Evolutionary conservation across 2,797 vertebrate genomes (phyloP), one percentile per base, ranked within the genome.

Genomic region (Lutra lutra): DNA sequence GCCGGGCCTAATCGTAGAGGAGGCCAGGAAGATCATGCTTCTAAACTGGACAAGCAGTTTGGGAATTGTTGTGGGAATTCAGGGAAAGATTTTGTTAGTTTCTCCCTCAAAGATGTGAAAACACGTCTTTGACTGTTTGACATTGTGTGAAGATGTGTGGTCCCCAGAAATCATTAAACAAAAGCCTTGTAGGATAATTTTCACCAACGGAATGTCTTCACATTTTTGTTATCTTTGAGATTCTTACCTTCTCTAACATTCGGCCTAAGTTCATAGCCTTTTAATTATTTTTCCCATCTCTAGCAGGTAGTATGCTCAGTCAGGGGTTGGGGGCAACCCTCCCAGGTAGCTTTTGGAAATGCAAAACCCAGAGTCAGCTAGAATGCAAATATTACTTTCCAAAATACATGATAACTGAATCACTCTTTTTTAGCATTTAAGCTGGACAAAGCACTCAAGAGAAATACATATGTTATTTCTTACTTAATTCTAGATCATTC

Each of bases 171-270:
- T 90, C 25, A 56, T 83, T 87, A 92, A 80, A 51, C 21, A 85
- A 54, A 84, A 90, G 25, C 17, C 46, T 94, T 90, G 58, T 85
- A 62, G 14, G 72, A 87, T 89, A 80, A 80, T 92, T 94, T 95
- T 88, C 14, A 72, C 27, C 21, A 83, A 20, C 9, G 38, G 2
- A 90, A 58, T 79, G 25, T 75, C 62, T 95, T 82, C 56, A 68
- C 35, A 43, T 75, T 93, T 18, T 48, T 12, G 2, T 54, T 94
- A 43, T 35, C n/a, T 90, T 79, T 58, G n/a, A 43, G 27, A 70
- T 9, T 78, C 43, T 35, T 86, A 58, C 62, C 56, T 86, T 75
- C 51, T 85, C 8, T 87, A 46, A 40, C 29, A 51, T 72, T 56
- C 40, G 83, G 17, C 15, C 23, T 54, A 32, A 0, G 5, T 68